phyloP scores from a whole-genome alignment of 2,797 vertebrate genomes.

The Gambusia yucatana region DNA sequence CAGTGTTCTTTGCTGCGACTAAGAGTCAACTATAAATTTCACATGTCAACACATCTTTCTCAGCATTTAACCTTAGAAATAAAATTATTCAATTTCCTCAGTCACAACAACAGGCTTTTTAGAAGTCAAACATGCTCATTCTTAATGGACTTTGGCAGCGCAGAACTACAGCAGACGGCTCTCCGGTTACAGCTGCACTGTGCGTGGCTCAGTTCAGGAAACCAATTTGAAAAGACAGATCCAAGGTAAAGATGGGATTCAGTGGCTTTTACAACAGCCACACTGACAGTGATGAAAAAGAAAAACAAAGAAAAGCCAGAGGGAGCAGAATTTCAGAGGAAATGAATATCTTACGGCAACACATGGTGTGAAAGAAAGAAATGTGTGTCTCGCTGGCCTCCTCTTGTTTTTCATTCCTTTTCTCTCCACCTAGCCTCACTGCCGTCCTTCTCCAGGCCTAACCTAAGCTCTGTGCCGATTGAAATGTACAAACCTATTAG shows the following conservation, averaged over 20 bases:
- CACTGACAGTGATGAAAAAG: slow-evolving; percentile 70
- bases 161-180: slow-evolving; percentile 58
- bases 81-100: slow-evolving; percentile 55
- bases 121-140: slow-evolving; percentile 70
- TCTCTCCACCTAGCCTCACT: slow-evolving; percentile 24
- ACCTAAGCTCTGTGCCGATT: slow-evolving; percentile 53
- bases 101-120: slow-evolving; percentile 48
- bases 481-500: slow-evolving; percentile 76
- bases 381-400: slow-evolving; percentile 70
- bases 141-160: slow-evolving; percentile 66
- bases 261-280: slow-evolving; percentile 64
- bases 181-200: slow-evolving; percentile 70
- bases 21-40: slow-evolving; percentile 34
- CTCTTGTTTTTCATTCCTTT: slow-evolving; percentile 74
- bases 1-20: slow-evolving; percentile 20
- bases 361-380: slow-evolving; percentile 78
- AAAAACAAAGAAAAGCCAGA: slow-evolving; percentile 65
- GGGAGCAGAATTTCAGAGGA: slow-evolving; percentile 66
- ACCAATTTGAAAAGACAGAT: slow-evolving; percentile 59
- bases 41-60: slow-evolving; percentile 45
- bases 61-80: slow-evolving; percentile 52
- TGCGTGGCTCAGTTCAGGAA: slow-evolving; percentile 65
- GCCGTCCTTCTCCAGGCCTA: slow-evolving; percentile 55
- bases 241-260: slow-evolving; percentile 63
- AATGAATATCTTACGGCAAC: slow-evolving; percentile 78